Conservation (phyloP, 2,113 vertebrate genomes). For the Conger conger region DNA sequence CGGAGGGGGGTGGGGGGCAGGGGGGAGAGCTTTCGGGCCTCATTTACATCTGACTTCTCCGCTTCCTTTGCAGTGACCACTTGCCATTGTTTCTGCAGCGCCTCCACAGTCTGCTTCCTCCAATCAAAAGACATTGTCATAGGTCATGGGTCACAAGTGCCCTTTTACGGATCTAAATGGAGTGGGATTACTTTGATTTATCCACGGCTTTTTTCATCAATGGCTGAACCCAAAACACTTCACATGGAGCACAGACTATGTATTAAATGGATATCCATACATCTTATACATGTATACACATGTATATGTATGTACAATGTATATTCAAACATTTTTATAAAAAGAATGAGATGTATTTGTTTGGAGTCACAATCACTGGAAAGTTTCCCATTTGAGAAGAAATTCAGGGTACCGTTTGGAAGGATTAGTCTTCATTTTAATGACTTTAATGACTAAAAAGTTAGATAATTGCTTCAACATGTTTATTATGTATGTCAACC, state of each 20-base stretch:
- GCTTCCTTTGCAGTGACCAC: conserved; percentile 56
- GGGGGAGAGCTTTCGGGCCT: conserved; percentile 56
- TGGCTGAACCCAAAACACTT: background rate
- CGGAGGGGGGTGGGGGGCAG: conserved; percentile 26
- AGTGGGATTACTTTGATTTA: conserved; percentile 7
- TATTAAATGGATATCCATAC: background rate
- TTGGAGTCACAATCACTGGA: background rate
- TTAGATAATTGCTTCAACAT: background rate
- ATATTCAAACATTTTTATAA: too few relatives aligned
- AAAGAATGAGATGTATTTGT: background rate
- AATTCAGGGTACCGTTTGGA: background rate
- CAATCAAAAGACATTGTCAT: conserved; percentile 50
- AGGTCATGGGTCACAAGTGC: conserved; percentile 59
- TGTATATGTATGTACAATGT: too few relatives aligned
- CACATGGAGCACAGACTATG: background rate
- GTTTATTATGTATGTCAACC: background rate
- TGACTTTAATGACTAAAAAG: background rate
- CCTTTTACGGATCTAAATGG: conserved; percentile 54
- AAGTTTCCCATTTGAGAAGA: background rate
- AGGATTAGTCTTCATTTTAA: background rate
- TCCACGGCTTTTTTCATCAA: background rate
- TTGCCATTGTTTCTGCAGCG: conserved; percentile 55
- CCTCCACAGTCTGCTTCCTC: conserved; percentile 49
- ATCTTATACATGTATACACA: background rate
- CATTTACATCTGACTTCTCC: conserved; percentile 45